phyloP scores from a whole-genome alignment of 2,797 vertebrate species.

The Pantherophis alleghaniensis region DNA sequence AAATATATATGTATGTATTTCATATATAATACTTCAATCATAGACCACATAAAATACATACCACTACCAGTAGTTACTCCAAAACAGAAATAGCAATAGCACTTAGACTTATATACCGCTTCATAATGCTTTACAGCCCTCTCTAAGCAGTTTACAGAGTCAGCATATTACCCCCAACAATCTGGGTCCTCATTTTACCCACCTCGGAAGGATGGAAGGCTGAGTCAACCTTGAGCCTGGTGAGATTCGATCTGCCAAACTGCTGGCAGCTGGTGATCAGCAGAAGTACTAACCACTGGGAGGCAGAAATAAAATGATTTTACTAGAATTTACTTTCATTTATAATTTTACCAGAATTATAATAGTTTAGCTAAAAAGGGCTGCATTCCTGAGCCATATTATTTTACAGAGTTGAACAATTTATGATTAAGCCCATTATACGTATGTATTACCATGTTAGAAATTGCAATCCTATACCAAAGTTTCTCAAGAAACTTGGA shows the following conservation, averaged over 20 bases:
- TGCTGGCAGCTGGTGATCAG: too few species aligned
- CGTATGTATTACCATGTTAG: background rate
- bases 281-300: too few species aligned
- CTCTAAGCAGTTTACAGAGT: too few species aligned
- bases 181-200: too few species aligned
- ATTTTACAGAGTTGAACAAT: background rate
- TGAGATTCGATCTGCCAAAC: too few species aligned
- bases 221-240: too few species aligned
- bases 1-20: background rate
- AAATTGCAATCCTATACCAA: background rate
- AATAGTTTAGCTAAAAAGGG: background rate
- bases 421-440: background rate
- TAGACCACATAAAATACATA: background rate
- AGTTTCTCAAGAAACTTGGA: background rate
- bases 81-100: background rate
- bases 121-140: too few species aligned
- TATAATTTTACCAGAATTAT: background rate
- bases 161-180: too few species aligned
- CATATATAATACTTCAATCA: background rate
- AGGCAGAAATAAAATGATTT: background rate
- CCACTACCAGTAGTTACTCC: background rate
- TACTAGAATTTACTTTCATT: background rate
- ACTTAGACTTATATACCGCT: too few species aligned
- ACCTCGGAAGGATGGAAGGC: too few species aligned
- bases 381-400: background rate